Base-by-base conservation (phyloP, 2,888 invertebrate species). In the Mesorhabditis spiculigera region DNA sequence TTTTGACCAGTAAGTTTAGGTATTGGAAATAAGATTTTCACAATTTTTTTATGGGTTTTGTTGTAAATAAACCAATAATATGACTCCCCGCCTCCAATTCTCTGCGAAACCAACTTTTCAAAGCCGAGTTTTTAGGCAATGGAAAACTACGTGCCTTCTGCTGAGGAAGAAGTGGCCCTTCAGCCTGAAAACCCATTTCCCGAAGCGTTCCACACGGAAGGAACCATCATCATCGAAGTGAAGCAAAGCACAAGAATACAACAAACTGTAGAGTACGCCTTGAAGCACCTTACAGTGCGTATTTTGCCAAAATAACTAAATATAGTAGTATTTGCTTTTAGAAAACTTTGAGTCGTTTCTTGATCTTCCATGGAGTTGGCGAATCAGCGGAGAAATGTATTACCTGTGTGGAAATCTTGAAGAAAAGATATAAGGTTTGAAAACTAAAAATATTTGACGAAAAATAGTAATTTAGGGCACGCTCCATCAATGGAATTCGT, bases 381-480 rank as follows among this genome's bases (percentile, higher is more conserved):
- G 58, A 50, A 13, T 10, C 10, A 50, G 58, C 58, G 58, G 58
- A 50, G 8, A 50, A 50, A 50, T 50, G 58, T n/a, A 50, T 50
- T 13, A 13, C 58, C 8, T 50, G 58, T 50, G 58, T 50, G 8
- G 58, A 50, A 50, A n/a, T 50, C 3, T 50, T 50, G n/a, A 50
- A 50, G 58, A 50, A 50, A 50, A 50, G 58, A 50, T 50, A 50
- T n/a, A 50, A 50, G 58, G 58, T 50, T 50, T 50, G 58, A 10
- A 10, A 50, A n/a, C 58, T 50, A 50, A 50, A 50, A 13, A n/a
- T n/a, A 50, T 10, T 50, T 50, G 8, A 50, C n/a, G 10, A n/a
- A 50, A 13, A 50, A 50, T n/a, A 13, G n/a, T 50, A 10, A 13
- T 50, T 50, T 50, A 50, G 58, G 58, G n/a, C n/a, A 10, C 58